phyloP scores from a whole-genome alignment of 1,140 invertebrate species.

The Delia radicum region DNA sequence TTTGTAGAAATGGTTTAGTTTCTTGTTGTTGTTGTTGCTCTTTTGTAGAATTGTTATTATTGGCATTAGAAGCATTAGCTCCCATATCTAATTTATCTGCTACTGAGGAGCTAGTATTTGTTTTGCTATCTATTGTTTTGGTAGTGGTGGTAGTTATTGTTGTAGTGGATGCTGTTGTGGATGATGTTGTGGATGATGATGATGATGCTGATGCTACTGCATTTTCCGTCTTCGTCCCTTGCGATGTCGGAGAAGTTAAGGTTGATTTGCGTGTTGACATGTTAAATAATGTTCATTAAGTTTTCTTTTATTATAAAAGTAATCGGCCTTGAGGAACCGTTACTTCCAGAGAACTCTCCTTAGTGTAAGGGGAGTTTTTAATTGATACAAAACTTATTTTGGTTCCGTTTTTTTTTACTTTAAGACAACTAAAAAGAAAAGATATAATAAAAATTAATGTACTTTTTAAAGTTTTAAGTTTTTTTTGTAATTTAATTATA shows the following conservation, averaged over 20 bases:
- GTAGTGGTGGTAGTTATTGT: background rate
- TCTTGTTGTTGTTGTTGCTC: constrained; percentile 2
- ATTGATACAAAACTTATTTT: background rate
- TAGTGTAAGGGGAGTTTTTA: background rate
- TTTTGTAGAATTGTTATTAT: background rate
- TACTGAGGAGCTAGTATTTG: background rate
- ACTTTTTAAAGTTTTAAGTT: too few species aligned
- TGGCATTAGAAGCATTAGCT: background rate
- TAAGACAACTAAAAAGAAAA: constrained; percentile 9
- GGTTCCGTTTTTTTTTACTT: constrained; percentile 5
- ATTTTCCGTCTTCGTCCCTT: constrained; percentile 22
- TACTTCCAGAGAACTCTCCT: too few species aligned
- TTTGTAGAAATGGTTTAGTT: constrained; percentile 27
- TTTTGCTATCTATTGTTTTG: background rate
- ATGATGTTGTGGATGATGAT: too few species aligned
- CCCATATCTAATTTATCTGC: constrained; percentile 11
- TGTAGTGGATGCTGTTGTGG: background rate
- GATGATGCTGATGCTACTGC: background rate
- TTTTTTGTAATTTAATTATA: too few species aligned
- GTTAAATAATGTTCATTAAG: constrained; percentile 29
- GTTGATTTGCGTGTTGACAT: constrained; percentile 49
- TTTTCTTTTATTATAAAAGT: background rate
- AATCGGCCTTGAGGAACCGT: background rate
- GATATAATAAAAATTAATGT: background rate
- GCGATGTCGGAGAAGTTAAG: constrained; percentile 18